phyloP scores from a whole-genome alignment of 2,888 invertebrate species.

The Papilio elwesi region DNA sequence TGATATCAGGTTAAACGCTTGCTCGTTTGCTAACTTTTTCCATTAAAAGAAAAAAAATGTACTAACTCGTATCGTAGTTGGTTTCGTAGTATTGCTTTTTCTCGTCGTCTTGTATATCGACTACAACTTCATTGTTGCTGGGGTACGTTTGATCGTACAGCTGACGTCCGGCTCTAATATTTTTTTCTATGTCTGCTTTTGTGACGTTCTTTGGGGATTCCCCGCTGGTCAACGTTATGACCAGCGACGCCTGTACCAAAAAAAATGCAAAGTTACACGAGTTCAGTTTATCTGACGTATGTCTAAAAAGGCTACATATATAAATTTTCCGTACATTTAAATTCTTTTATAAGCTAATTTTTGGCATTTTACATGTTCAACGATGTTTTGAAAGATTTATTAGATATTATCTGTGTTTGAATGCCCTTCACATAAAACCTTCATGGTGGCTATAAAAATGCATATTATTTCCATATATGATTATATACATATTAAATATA shows the following conservation, averaged over 20 bases:
- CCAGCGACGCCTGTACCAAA: slow-evolving; percentile 71
- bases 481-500: too few species aligned
- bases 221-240: slow-evolving; percentile 65
- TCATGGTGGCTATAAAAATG: background rate
- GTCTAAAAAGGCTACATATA: background rate
- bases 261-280: slow-evolving; percentile 37
- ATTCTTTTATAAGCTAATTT: too few species aligned
- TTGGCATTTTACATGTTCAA: too few species aligned
- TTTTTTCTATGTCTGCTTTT: slow-evolving; percentile 44
- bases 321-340: too few species aligned
- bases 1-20: too few species aligned
- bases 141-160: slow-evolving; percentile 51
- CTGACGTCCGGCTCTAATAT: slow-evolving; percentile 59
- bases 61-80: slow-evolving; percentile 90
- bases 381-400: background rate
- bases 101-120: slow-evolving; percentile 88
- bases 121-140: slow-evolving; percentile 85
- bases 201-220: slow-evolving; percentile 51
- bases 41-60: too few species aligned
- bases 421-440: background rate
- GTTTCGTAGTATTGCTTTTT: slow-evolving; percentile 91
- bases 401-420: background rate
- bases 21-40: too few species aligned
- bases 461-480: background rate
- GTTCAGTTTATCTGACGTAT: background rate